phyloP scores from a whole-genome alignment of 1,140 invertebrate genomes.

The Capitella teleta region DNA sequence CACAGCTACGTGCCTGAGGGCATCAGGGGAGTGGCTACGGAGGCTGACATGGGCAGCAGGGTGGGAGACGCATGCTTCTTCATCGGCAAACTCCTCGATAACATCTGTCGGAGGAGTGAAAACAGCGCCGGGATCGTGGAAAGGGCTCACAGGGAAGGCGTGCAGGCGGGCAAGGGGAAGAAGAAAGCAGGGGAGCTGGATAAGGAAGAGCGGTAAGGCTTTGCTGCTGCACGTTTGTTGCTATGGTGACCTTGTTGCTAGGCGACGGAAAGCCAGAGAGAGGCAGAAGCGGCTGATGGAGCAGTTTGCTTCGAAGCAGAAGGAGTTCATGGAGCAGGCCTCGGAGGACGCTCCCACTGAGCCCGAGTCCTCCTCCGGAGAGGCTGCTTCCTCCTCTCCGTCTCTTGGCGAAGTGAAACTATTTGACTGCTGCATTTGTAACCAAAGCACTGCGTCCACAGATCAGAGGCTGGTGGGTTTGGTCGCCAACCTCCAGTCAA shows the following conservation, averaged over 20 bases:
- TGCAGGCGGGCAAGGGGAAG: constrained; percentile 14
- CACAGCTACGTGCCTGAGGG: constrained; percentile 45
- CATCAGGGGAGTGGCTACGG: constrained; percentile 30
- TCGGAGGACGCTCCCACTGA: constrained; percentile 53
- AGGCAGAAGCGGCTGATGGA: constrained; percentile 83
- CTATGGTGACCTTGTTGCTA: constrained; percentile 41
- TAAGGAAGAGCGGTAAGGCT: not conserved
- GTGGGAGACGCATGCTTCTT: constrained; percentile 81
- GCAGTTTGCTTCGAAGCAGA: constrained; percentile 81
- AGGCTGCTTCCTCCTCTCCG: not conserved
- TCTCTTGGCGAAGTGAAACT: constrained; percentile 47
- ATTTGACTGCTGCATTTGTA: constrained; percentile 93
- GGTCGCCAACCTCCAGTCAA: constrained; percentile 74
- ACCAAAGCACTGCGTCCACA: constrained; percentile 72
- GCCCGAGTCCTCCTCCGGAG: not conserved
- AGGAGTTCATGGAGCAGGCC: constrained; percentile 77
- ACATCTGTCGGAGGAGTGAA: constrained; percentile 20
- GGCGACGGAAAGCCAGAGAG: constrained; percentile 69
- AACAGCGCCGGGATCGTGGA: constrained; percentile 53
- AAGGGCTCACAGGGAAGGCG: not conserved
- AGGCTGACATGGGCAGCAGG: constrained; percentile 33
- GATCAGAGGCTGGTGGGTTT: constrained; percentile 79
- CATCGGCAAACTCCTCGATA: constrained; percentile 46
- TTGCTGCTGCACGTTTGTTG: not conserved
- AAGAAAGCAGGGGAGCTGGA: not conserved